Evolutionary conservation across 1,140 invertebrate species (phyloP), one percentile per base, ranked within the genome.

Genomic region (Eumaeus atala): DNA sequence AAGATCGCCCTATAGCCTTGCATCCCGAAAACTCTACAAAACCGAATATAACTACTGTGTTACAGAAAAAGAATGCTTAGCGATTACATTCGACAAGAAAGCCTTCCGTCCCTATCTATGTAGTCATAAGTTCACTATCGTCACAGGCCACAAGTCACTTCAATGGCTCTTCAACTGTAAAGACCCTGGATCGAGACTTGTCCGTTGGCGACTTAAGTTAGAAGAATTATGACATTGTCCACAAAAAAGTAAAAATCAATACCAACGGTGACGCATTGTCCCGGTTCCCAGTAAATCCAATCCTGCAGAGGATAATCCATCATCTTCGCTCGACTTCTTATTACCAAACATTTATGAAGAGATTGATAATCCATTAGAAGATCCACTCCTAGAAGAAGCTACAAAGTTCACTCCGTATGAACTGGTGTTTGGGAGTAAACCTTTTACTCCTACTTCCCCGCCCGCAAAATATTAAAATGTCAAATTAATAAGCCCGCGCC

Each of bases 121-220:
- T n/a, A n/a, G n/a, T n/a, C n/a, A n/a, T n/a, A n/a, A n/a, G n/a
- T n/a, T n/a, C n/a, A n/a, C n/a, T n/a, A n/a, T n/a, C n/a, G n/a
- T n/a, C n/a, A n/a, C n/a, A n/a, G n/a, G n/a, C n/a, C n/a, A n/a
- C n/a, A n/a, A n/a, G n/a, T n/a, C n/a, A n/a, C n/a, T n/a, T n/a
- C n/a, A n/a, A n/a, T n/a, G 84, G 83, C 61, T 91, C 16, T 74
- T 77, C 35, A 75, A 89, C 87, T 66, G 77, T 89, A n/a, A n/a
- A n/a, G n/a, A n/a, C 44, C 72, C 71, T 0, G 33, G 51, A 1
- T 56, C 54, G n/a, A 59, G 54, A 35, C 48, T 59, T 33, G 51
- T 54, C 47, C 35, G 54, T 16, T 60, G 58, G 58, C 17, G 58
- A 28, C 18, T 58, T 38, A 53, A 58, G 18, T 18, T 58, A 14